Conservation (phyloP, 2,113 vertebrate species). For the Hemibagrus wyckioides region DNA sequence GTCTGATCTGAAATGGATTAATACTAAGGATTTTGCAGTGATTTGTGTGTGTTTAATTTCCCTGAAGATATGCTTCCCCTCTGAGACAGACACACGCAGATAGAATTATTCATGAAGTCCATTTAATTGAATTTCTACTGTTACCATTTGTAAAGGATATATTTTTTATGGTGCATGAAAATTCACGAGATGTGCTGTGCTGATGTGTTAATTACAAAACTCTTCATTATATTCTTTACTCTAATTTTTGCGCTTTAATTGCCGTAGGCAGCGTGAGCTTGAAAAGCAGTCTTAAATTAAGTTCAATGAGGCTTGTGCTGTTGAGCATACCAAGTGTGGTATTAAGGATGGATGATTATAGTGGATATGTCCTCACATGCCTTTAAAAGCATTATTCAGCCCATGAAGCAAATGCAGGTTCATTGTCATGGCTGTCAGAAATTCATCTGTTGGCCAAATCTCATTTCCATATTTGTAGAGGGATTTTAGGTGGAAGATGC, state of each 20-base stretch:
- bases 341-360: conserved; percentile 60
- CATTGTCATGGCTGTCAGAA: conserved; percentile 13
- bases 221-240: conserved; percentile 58
- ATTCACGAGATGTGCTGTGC: conserved; percentile 49
- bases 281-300: conserved; percentile 67
- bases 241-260: conserved; percentile 68
- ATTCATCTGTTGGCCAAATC: neutral
- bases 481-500: conserved; percentile 33
- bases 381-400: conserved; percentile 11
- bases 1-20: conserved; percentile 8
- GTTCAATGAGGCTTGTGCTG: conserved; percentile 35
- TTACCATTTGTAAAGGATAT: conserved; percentile 52
- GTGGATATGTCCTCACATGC: conserved; percentile 48
- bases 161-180: conserved; percentile 50
- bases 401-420: conserved; percentile 13
- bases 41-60: conserved; percentile 60
- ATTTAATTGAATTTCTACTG: conserved; percentile 60
- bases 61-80: conserved; percentile 40
- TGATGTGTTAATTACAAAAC: conserved; percentile 58
- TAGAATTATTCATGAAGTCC: conserved; percentile 62
- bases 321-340: conserved; percentile 66
- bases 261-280: conserved; percentile 59
- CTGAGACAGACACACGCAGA: conserved; percentile 46
- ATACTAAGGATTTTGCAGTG: conserved; percentile 33
- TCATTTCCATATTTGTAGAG: conserved; percentile 24